Evolutionary conservation across 2,113 vertebrate species (phyloP).

Genomic region (Odocoileus hemionus): DNA sequence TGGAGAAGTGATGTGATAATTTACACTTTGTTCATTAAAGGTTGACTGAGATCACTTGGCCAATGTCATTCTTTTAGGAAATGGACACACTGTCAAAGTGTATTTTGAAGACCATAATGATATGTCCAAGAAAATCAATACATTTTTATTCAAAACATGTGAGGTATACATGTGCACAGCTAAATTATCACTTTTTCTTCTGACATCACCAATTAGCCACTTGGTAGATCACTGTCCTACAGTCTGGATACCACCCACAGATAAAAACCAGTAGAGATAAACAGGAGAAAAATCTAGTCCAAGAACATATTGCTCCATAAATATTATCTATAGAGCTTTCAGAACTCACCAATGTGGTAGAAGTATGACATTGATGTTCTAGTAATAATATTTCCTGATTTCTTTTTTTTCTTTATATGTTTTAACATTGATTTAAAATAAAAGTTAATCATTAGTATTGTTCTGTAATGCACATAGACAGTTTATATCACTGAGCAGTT

Average conservation of each 20-base stretch:
- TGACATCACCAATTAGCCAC: neutral
- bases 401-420: neutral
- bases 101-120: neutral
- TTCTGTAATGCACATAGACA: neutral
- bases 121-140: neutral
- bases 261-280: neutral
- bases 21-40: neutral
- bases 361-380: neutral
- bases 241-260: rapidly evolving
- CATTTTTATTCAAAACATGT: neutral
- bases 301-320: neutral
- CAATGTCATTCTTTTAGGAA: neutral
- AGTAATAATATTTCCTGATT: neutral
- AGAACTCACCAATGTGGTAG: neutral
- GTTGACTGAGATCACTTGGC: neutral
- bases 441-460: neutral
- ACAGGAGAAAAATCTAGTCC: neutral
- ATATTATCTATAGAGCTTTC: neutral
- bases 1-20: neutral
- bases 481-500: neutral
- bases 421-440: neutral
- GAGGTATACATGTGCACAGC: neutral
- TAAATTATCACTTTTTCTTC: neutral
- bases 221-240: neutral
- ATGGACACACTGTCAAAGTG: neutral